A percentile compares a stretch with the other conserved stretches of the same genome.
These are phyloP conservation scores for Cataglyphis albicans DNA, from an alignment of 2,888 invertebrate genomes.

Conservation along the genomic window DNA sequence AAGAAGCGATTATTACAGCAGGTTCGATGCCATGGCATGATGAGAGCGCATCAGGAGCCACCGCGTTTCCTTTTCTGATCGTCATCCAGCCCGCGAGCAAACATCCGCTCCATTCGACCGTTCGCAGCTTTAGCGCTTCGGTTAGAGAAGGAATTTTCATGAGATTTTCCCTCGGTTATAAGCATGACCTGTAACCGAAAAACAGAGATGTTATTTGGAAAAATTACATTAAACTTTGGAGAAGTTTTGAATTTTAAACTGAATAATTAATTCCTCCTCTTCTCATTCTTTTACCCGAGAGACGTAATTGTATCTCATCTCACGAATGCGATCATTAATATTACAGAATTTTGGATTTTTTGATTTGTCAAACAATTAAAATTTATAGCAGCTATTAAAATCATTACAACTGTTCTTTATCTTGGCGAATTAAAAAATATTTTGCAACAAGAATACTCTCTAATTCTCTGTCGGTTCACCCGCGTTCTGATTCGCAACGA, in stretches of 20 bases:
- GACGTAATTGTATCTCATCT: background rate
- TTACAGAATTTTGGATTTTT: background rate
- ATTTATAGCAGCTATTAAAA: background rate
- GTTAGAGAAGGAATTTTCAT: slow-evolving; percentile 39
- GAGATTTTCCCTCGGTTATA: background rate
- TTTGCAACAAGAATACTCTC: background rate
- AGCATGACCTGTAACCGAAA: background rate
- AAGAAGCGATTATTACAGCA: slow-evolving; percentile 66
- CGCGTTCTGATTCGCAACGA: slow-evolving; percentile 53
- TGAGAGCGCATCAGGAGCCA: slow-evolving; percentile 41
- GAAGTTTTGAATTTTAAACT: slow-evolving; percentile 11
- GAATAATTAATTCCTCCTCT: slow-evolving; percentile 13
- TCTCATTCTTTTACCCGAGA: background rate
- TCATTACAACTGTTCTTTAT: background rate
- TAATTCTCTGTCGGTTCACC: background rate
- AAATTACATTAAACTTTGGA: slow-evolving; percentile 2
- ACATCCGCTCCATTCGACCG: slow-evolving; percentile 49
- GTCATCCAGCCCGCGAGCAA: slow-evolving; percentile 59
- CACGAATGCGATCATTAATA: background rate
- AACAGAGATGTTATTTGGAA: slow-evolving; percentile 15
- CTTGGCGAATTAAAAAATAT: background rate
- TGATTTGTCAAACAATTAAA: background rate
- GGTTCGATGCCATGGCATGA: slow-evolving; percentile 65
- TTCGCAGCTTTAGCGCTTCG: slow-evolving; percentile 13
- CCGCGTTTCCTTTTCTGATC: slow-evolving; percentile 62